Evolutionary conservation across 2,113 vertebrate species (phyloP), one percentile per base, ranked within the genome.

Genomic region (Gadus macrocephalus): DNA sequence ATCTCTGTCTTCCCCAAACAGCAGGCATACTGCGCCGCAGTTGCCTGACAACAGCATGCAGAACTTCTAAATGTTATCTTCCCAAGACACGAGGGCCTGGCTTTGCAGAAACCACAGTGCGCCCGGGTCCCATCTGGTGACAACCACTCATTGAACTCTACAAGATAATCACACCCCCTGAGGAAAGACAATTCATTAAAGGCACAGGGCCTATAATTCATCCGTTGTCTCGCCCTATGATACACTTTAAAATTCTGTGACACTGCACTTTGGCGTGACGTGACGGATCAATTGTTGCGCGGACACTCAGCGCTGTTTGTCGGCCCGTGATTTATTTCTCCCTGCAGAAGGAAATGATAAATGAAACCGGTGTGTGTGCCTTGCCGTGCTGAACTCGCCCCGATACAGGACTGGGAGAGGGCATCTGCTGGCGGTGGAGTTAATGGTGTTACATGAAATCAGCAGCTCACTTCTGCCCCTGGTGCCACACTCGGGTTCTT

Each of bases 11-110:
- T 9, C 60, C n/a, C 55, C 35, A 55, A 53, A 68, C 74, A 38
- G 70, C 70, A 65, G 31, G 71, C 68, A 72, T 76, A 64, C 79
- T 70, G 73, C 76, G 71, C 74, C 68, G 69, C 31, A 81, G 87
- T 88, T 87, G 82, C 86, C 81, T 74, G 88, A 89, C 87, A 81
- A 73, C 78, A 81, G 42, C 67, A 77, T 83, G 85, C 73, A 61
- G 78, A 81, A 79, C 70, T 79, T 79, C 73, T 72, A 77, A 81
- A 80, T 78, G 77, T 81, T 82, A 78, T 85, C 80, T 71, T 78
- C 17, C 73, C 63, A 31, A 74, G 67, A 77, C 85, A 79, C 68
- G 28, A 71, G 59, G 67, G 56, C 71, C 17, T n/a, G 25, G 62
- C 55, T 15, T 35, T 64, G 15, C 27, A 31, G 49, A 53, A 62